Conservation (phyloP, 2,797 vertebrate species). For the Parotocinclus haroldoi region DNA sequence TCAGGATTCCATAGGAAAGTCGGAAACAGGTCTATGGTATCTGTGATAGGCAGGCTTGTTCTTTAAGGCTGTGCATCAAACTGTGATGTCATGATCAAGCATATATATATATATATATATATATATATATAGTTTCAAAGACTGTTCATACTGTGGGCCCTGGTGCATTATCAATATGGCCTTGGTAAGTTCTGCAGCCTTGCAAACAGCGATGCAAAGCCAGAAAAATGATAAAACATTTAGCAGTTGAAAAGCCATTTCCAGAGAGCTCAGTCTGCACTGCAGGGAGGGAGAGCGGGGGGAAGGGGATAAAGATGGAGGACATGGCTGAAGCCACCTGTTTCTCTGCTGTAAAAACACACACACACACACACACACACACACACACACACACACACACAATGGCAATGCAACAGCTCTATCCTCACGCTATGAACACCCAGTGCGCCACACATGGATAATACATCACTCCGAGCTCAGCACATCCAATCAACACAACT, state of each 20-base stretch:
- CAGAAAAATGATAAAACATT: background rate
- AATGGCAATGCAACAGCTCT: conserved; percentile 8
- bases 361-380: background rate
- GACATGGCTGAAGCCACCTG: conserved; percentile 31
- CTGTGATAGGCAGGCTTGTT: too few species aligned
- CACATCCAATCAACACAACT: conserved; percentile 62
- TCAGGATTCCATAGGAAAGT: background rate
- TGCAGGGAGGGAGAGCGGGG: background rate
- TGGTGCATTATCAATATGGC: too few species aligned
- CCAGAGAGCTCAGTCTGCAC: background rate
- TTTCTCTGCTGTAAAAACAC: conserved; percentile 19
- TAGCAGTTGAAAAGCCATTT: background rate
- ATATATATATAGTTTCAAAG: too few species aligned
- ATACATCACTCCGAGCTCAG: conserved; percentile 55
- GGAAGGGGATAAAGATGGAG: background rate
- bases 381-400: background rate
- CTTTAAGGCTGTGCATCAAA: too few species aligned
- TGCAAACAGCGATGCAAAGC: background rate
- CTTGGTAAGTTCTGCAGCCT: background rate
- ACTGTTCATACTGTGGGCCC: too few species aligned
- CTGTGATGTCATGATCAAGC: too few species aligned
- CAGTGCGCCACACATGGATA: conserved; percentile 51
- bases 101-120: too few species aligned
- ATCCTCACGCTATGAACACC: conserved; percentile 52
- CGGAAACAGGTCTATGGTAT: too few species aligned